Evolutionary conservation across 2,888 invertebrate species (phyloP).

Genomic region (Acanthosepion lycidas): DNA sequence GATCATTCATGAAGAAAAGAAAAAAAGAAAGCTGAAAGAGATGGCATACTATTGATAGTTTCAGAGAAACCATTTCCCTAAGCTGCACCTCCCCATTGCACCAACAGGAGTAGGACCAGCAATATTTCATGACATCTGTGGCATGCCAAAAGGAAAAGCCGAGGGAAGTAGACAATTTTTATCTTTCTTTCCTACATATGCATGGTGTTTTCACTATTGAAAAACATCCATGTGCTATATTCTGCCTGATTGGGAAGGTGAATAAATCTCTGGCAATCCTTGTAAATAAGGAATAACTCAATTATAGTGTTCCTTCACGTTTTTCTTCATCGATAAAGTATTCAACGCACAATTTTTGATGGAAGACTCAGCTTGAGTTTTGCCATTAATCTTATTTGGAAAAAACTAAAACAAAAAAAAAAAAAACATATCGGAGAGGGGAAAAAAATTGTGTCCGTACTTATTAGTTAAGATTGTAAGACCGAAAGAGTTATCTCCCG

Average conservation of each 20-base stretch:
- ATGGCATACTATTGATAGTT: too few species aligned
- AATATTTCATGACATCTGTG: not conserved
- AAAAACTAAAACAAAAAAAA: not conserved
- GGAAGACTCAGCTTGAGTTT: not conserved
- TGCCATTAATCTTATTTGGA: not conserved
- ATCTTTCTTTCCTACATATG: not conserved
- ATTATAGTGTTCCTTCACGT: not conserved
- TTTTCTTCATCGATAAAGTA: not conserved
- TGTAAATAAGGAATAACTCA: not conserved
- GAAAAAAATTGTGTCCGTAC: not conserved
- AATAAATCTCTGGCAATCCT: not conserved
- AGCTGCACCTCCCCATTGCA: too few species aligned
- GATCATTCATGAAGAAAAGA: too few species aligned
- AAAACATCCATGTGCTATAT: too few species aligned
- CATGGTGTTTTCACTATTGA: too few species aligned
- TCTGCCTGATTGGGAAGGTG: too few species aligned
- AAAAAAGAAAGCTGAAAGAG: too few species aligned
- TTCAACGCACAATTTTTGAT: not conserved
- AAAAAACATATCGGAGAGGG: not conserved
- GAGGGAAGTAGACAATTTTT: not conserved
- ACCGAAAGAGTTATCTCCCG: not conserved
- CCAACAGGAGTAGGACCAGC: too few species aligned
- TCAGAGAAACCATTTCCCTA: too few species aligned
- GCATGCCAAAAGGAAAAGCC: not conserved
- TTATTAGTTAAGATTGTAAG: not conserved